A percentile compares a stretch with the other conserved stretches of the same genome.
Conservation (phyloP, 2,113 vertebrate genomes). For the Tetrax tetrax region DNA sequence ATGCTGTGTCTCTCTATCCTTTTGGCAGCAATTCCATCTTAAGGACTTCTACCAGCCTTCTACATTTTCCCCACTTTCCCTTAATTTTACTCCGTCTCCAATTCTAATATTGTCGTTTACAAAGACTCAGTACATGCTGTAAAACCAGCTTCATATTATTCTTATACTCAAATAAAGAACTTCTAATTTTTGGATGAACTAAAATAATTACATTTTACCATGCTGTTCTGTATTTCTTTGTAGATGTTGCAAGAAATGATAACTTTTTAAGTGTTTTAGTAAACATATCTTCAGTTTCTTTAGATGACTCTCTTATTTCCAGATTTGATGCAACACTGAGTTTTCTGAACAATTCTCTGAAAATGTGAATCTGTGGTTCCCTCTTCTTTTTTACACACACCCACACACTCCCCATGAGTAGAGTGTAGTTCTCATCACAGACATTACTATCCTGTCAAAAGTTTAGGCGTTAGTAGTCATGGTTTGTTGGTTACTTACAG, state of each 20-base stretch:
- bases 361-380: not conserved
- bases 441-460: not conserved
- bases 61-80: not conserved
- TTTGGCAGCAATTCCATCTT: not conserved
- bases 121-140: not conserved
- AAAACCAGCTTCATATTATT: not conserved
- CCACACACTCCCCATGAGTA: accelerated
- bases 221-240: not conserved
- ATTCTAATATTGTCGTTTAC: not conserved
- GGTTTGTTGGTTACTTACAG: not conserved
- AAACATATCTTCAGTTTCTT: not conserved
- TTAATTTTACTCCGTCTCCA: not conserved
- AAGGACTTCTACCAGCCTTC: not conserved
- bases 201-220: not conserved
- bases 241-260: not conserved
- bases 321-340: not conserved
- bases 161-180: not conserved
- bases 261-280: not conserved
- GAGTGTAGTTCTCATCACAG: not conserved
- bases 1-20: not conserved
- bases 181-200: not conserved
- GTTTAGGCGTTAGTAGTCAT: not conserved
- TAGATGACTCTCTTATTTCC: not conserved
- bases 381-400: not conserved
- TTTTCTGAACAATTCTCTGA: not conserved